Percentiles rank a stretch among this genome's conserved stretches.
Evolutionary conservation across 35 echinoderm and acorn worm genomes (phyloP).

Genomic region (Stichopus chloronotus): DNA sequence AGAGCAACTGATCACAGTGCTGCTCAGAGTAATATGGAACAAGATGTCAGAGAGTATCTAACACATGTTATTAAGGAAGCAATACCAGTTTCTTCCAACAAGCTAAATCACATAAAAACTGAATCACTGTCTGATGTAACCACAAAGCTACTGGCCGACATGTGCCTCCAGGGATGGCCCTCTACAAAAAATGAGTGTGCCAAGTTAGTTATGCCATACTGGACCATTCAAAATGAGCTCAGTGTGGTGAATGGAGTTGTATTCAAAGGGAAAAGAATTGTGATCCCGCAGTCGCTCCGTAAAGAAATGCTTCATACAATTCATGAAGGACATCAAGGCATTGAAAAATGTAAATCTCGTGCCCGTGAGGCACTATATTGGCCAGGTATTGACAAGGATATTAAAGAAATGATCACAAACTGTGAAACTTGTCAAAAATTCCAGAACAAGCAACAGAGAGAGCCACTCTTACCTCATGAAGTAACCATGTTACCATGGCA

Average conservation of each 20-base stretch:
- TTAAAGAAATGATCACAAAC: conserved; percentile 20
- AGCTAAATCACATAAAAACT: conserved; percentile 9
- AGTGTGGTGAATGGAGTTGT: conserved; percentile 3
- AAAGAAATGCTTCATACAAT: conserved; percentile 65
- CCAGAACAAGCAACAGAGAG: conserved; percentile 50
- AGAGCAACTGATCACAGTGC: conserved; percentile 24
- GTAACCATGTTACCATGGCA: conserved; percentile 49
- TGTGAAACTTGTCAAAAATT: conserved; percentile 59
- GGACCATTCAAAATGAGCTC: not conserved
- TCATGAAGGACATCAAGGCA: conserved; percentile 68
- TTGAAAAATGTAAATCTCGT: conserved; percentile 47
- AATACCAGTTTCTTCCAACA: conserved; percentile 16
- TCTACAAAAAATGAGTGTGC: not conserved
- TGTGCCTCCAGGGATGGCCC: not conserved
- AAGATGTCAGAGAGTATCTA: conserved; percentile 41
- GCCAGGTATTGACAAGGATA: conserved; percentile 32
- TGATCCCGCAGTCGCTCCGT: conserved; percentile 31
- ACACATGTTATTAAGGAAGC: conserved; percentile 27
- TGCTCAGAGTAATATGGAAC: conserved; percentile 9
- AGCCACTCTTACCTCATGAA: conserved; percentile 43
- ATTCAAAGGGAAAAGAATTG: not conserved
- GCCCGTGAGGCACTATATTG: conserved; percentile 69
- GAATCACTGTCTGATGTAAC: conserved; percentile 50
- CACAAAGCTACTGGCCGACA: not conserved
- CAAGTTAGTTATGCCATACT: not conserved